These are phyloP conservation scores for Henricia sp. DNA, from an alignment of 53 echinoderm and acorn worm genomes.

Conservation along the genomic window DNA sequence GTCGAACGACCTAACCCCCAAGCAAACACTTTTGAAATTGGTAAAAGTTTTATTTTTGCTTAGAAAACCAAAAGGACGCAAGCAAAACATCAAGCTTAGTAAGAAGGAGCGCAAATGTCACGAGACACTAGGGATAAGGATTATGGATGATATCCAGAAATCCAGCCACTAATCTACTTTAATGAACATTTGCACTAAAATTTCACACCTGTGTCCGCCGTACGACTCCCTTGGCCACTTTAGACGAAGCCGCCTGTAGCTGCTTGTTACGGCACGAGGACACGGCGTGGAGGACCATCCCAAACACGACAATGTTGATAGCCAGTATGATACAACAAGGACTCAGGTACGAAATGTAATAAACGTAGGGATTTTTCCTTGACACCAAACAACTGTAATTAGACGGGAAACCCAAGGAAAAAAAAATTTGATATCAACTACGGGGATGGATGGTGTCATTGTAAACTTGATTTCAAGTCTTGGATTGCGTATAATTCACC, in stretches of 20 bases:
- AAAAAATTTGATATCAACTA: not conserved
- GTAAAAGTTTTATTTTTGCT: too few species aligned
- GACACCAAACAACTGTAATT: constrained; percentile 75
- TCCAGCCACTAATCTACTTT: too few species aligned
- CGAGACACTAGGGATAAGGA: not conserved
- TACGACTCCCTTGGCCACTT: constrained; percentile 43
- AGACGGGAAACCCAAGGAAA: not conserved
- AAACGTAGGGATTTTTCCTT: constrained; percentile 60
- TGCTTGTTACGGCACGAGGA: constrained; percentile 66
- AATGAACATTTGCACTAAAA: not conserved
- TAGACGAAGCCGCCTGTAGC: constrained; percentile 26
- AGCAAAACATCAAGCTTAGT: not conserved
- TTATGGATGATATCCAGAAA: too few species aligned
- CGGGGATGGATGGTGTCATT: too few species aligned
- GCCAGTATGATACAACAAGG: constrained; percentile 78
- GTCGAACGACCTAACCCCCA: too few species aligned
- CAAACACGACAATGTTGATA: constrained; percentile 81
- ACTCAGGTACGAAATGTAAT: constrained; percentile 80
- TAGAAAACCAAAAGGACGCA: too few species aligned
- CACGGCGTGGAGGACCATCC: constrained; percentile 76
- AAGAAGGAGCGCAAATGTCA: not conserved
- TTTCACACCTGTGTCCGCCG: constrained; percentile 73
- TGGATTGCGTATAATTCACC: too few species aligned
- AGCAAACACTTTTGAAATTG: too few species aligned
- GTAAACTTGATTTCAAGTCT: too few species aligned